Base-by-base conservation (phyloP, 2,797 vertebrate genomes). In the Percopsis omiscomaycus region DNA sequence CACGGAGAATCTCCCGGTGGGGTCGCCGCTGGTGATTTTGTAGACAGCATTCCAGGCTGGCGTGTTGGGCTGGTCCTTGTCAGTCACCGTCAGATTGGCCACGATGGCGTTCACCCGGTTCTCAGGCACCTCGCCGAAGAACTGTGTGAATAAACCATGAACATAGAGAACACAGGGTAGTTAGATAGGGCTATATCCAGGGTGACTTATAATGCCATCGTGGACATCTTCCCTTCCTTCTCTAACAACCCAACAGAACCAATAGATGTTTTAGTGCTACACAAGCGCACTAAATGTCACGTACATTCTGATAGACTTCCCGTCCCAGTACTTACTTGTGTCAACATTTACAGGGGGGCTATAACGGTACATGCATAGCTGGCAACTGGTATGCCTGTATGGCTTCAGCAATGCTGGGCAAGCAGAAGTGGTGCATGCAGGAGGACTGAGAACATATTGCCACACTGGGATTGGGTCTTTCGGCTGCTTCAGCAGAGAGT, bases 1-100 rank as follows among this genome's bases (percentile, higher is more conserved):
- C 83, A 97, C 95, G 30, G 93, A 91, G 72, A 99, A 99, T 46
- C 94, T 93, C 63, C 96, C 96, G 0, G 92, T 93, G 0, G 96
- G 93, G 77, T 99, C 97, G 37, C 97, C 97, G 1, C 93, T 92
- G 0, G 93, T 96, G 89, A 98, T 94, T 71, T 93, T 94, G 86
- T 96, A 99, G 71, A 92, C 68, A 0, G 96, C 95, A 0, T 96
- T 97, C 97, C 97, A 99, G 0, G 97, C 96, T 0, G 84, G 90
- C 0, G 95, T 97, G 79, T 97, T 95, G 29, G 96, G 96, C 80
- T 98, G 96, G 76, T 99, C 97, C 75, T 98, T 99, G 80, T 99
- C 97, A 0, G 95, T 96, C 80, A 99, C 95, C 0, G 96, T 95
- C 71, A 99, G 89, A 71, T 99, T 98, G 11, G 95, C 93, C 13